Evolutionary conservation across 2,113 vertebrate species (phyloP).

Genomic region (Rhynchomys soricoides): DNA sequence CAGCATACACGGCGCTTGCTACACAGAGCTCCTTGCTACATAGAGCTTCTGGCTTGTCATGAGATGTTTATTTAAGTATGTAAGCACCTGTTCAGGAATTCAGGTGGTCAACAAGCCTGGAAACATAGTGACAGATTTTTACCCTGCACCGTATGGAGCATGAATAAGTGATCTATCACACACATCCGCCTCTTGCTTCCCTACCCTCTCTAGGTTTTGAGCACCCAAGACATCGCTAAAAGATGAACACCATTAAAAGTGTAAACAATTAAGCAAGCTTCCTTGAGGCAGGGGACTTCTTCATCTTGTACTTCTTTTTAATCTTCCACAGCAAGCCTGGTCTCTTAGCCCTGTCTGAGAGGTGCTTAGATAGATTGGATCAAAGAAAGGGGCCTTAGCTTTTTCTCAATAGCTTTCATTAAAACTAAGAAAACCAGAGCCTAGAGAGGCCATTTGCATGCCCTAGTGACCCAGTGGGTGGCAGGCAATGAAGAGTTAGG

Average conservation of each 20-base stretch:
- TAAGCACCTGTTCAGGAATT: conserved; percentile 16
- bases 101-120: not conserved
- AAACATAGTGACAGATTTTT: not conserved
- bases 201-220: not conserved
- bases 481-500: not conserved
- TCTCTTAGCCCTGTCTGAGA: not conserved
- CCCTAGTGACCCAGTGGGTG: not conserved
- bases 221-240: not conserved
- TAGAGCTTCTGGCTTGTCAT: not conserved
- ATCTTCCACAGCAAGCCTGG: not conserved
- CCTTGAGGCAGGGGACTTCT: not conserved
- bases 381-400: not conserved
- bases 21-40: not conserved
- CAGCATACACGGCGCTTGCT: not conserved
- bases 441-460: not conserved
- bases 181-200: not conserved
- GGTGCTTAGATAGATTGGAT: not conserved
- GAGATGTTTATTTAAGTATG: not conserved
- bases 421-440: conserved; percentile 16
- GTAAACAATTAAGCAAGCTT: not conserved
- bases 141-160: not conserved
- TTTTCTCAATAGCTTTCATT: conserved; percentile 17
- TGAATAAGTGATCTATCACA: conserved; percentile 6
- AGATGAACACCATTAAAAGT: conserved; percentile 10
- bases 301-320: not conserved